phyloP scores from a whole-genome alignment of 2,113 vertebrate genomes.

The Bos taurus region DNA sequence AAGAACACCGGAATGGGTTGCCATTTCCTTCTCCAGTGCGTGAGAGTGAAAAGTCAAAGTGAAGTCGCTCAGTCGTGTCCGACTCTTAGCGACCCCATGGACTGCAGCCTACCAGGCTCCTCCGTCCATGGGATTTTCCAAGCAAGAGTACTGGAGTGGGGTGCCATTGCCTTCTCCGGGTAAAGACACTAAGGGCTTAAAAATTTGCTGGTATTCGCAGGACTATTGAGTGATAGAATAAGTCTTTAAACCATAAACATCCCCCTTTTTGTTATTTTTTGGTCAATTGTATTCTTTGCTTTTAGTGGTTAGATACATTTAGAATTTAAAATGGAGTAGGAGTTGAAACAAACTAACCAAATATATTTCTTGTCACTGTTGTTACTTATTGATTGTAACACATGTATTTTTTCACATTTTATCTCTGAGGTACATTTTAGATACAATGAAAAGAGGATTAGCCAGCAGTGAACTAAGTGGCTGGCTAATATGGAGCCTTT shows the following conservation, averaged over 20 bases:
- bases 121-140: too few relatives aligned
- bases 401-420: background rate
- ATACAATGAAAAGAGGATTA: background rate
- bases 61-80: too few relatives aligned
- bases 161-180: too few relatives aligned
- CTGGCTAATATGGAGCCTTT: background rate
- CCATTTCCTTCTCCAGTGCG: too few relatives aligned
- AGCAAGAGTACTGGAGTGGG: too few relatives aligned
- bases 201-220: background rate
- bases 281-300: background rate
- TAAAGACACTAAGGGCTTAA: background rate
- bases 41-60: too few relatives aligned
- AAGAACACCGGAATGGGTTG: too few relatives aligned
- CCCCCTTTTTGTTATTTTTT: background rate
- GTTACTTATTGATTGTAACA: background rate
- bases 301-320: background rate
- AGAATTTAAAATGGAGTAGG: background rate
- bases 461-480: background rate
- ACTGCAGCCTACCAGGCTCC: too few relatives aligned
- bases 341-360: background rate
- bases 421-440: background rate
- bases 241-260: background rate
- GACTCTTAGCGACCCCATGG: too few relatives aligned
- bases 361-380: background rate
- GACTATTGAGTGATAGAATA: background rate